These are phyloP conservation scores for Pseudochromis fuscus DNA, from an alignment of 2,797 vertebrate genomes.

Conservation along the genomic window DNA sequence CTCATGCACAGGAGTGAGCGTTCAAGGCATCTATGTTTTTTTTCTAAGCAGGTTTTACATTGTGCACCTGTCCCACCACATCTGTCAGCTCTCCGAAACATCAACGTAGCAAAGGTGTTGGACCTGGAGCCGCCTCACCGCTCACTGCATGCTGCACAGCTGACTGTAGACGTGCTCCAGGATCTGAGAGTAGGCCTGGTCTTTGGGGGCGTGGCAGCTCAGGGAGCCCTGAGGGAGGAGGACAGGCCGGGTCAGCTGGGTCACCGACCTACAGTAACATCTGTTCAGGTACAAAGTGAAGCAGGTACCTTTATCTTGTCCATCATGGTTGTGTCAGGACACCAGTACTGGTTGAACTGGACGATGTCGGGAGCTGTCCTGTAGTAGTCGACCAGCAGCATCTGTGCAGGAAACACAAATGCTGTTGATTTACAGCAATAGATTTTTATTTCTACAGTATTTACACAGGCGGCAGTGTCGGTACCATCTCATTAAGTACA, in stretches of 20 bases:
- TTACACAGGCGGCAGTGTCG: not conserved
- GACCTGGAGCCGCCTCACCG: conserved; percentile 13
- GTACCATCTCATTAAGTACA: conserved; percentile 96
- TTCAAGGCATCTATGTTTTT: conserved; percentile 63
- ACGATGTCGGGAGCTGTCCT: conserved; percentile 92
- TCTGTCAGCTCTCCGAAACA: conserved; percentile 17
- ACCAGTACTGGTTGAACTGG: conserved; percentile 93
- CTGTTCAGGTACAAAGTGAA: too few species aligned
- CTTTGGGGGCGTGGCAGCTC: conserved; percentile 93
- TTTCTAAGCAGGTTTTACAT: conserved; percentile 48
- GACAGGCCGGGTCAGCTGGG: conserved; percentile 1
- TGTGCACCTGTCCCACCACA: conserved; percentile 1
- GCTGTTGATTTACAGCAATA: not conserved
- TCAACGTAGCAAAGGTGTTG: conserved; percentile 12
- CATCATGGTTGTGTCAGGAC: conserved; percentile 91
- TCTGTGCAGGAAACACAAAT: conserved; percentile 78
- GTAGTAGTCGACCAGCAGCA: conserved; percentile 94
- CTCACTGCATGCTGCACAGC: conserved; percentile 83
- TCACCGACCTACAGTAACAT: not conserved
- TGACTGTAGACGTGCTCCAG: conserved; percentile 93
- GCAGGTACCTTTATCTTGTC: conserved; percentile 94
- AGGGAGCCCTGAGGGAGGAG: conserved; percentile 89
- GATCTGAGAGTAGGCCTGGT: conserved; percentile 91
- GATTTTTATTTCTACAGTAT: not conserved
- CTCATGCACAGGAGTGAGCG: conserved; percentile 27